phyloP scores from a whole-genome alignment of 2,888 invertebrate genomes.

The Lathronympha strigana region DNA sequence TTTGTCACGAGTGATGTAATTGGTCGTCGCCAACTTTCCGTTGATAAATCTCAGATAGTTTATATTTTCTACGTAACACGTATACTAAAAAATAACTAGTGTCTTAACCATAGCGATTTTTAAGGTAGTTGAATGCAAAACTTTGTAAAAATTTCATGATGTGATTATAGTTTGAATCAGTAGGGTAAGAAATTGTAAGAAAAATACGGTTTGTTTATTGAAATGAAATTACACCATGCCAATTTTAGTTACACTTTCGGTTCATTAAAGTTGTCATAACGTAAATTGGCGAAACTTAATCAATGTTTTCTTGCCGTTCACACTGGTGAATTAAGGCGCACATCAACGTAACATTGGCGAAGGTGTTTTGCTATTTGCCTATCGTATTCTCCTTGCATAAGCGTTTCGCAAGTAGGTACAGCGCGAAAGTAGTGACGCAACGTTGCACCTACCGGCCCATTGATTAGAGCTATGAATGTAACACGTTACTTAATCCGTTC shows the following conservation, averaged over 20 bases:
- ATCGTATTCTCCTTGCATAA: conserved; percentile 73
- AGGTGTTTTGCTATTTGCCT: conserved; percentile 70
- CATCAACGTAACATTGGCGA: conserved; percentile 55
- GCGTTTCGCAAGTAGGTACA: conserved; percentile 74
- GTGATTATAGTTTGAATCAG: no score
- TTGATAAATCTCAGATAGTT: conserved; percentile 17
- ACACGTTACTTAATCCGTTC: conserved; percentile 69
- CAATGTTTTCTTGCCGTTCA: background rate
- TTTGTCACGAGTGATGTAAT: conserved; percentile 41
- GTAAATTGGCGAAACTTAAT: background rate
- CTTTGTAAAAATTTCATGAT: no score
- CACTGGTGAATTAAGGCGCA: conserved; percentile 7
- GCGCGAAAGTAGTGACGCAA: conserved; percentile 80
- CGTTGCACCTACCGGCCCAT: conserved; percentile 60
- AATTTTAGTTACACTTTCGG: background rate
- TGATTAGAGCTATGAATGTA: conserved; percentile 78
- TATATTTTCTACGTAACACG: conserved; percentile 17
- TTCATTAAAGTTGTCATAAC: background rate
- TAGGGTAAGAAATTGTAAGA: no score
- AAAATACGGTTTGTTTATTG: no score
- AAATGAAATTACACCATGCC: no score
- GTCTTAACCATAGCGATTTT: no score
- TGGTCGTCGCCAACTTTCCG: conserved; percentile 28
- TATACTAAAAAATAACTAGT: conserved; percentile 3
- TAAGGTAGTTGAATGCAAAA: no score